Evolutionary conservation across 2,113 vertebrate species (phyloP).

Genomic region (Prietella phreatophila): DNA sequence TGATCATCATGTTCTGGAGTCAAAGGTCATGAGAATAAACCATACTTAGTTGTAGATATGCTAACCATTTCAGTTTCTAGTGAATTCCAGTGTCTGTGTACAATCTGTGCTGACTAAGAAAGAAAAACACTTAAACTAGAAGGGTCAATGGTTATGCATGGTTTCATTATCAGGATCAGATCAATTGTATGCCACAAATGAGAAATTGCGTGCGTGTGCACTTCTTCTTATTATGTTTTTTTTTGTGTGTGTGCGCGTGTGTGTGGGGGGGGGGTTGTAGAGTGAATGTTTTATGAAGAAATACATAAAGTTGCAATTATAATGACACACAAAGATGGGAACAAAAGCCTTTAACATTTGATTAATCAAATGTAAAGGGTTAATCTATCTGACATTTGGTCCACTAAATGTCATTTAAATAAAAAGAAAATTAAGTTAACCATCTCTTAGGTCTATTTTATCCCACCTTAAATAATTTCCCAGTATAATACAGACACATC

Average conservation of each 20-base stretch:
- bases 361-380: background rate
- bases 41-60: background rate
- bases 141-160: background rate
- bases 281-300: background rate
- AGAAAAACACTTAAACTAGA: background rate
- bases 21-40: slow-evolving; percentile 24
- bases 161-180: background rate
- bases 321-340: background rate
- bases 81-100: background rate
- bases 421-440: background rate
- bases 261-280: background rate
- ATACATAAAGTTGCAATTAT: background rate
- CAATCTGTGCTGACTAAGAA: slow-evolving; percentile 15
- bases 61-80: background rate
- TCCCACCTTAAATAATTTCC: background rate
- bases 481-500: background rate
- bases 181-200: background rate
- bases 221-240: too few species aligned
- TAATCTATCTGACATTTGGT: background rate
- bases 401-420: background rate
- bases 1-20: background rate
- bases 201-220: background rate
- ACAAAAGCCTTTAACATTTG: background rate
- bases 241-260: too few species aligned
- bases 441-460: background rate